These are phyloP conservation scores for Elymnias hypermnestra DNA, from an alignment of 1,140 invertebrate species.

Conservation along the genomic window DNA sequence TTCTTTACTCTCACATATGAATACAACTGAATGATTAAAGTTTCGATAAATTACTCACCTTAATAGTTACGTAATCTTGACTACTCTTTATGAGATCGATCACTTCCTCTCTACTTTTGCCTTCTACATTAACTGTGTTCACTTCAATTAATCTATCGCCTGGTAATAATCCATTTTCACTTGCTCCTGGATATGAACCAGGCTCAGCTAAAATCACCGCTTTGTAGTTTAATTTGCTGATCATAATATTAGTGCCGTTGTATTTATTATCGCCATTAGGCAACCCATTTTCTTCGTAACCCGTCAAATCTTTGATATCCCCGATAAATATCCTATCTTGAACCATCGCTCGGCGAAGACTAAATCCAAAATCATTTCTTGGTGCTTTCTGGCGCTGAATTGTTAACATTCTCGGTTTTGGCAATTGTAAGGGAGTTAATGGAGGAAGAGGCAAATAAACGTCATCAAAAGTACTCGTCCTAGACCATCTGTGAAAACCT, in stretches of 20 bases:
- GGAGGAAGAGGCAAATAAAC: constrained; percentile 87
- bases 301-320: constrained; percentile 43
- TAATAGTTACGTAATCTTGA: constrained; percentile 87
- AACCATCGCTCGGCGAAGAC: constrained; percentile 90
- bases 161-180: constrained; percentile 91
- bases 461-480: constrained; percentile 84
- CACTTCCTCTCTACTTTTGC: constrained; percentile 91
- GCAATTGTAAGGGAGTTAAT: constrained; percentile 84
- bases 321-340: constrained; percentile 78
- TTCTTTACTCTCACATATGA: too few relatives aligned
- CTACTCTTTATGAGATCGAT: constrained; percentile 94
- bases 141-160: constrained; percentile 95
- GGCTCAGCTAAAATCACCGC: constrained; percentile 95
- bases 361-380: constrained; percentile 95
- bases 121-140: constrained; percentile 90
- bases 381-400: constrained; percentile 90
- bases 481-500: constrained; percentile 85
- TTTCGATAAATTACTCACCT: constrained; percentile 86
- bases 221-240: constrained; percentile 78
- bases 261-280: constrained; percentile 59
- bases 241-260: constrained; percentile 47
- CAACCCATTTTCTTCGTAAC: constrained; percentile 49
- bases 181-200: constrained; percentile 84
- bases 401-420: constrained; percentile 84
- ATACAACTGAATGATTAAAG: too few relatives aligned